Base-by-base conservation (phyloP, 2,797 vertebrate species). In the Cottoperca gobio region DNA sequence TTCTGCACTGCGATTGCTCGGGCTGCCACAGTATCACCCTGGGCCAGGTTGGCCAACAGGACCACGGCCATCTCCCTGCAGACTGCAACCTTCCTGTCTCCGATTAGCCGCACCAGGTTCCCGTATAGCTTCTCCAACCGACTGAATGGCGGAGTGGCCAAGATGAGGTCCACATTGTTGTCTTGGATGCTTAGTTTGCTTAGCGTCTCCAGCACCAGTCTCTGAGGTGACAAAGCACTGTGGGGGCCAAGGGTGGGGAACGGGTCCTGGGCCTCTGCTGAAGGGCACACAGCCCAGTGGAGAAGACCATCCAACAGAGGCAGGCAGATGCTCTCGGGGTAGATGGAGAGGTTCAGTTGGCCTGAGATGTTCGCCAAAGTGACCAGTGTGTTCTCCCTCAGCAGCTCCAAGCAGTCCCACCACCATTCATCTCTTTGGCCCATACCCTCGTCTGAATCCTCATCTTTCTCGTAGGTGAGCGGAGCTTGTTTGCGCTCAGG, bases 161-260 rank as follows among this genome's bases (percentile, higher is more conserved):
- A 93, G 88, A 99, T 96, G 91, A 99, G 96, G 96, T 99, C 98
- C 96, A 99, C 98, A n/a, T 99, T 99, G 96, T 97, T 98, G 94
- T 99, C 98, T 95, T 99, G 97, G 95, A 99, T 98, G 95, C 98
- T 99, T 91, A 99, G 96, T 92, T 99, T 99, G 95, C 98, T 99
- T 91, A 99, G 96, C 68, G 97, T 97, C 95, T 99, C 98, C 89
- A 99, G 94, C 84, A 99, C 98, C 93, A 99, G 96, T 96, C 98
- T 98, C 95, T 99, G 98, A 43, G 98, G 98, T 76, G 98, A 99
- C 90, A 99, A 96, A 88, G 97, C 95, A 76, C 96, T 97, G 17
- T 97, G 97, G 80, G 96, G 95, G 55, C 97, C 98, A 83, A 99
- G 93, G 14, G 97, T 97, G 11, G 97, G 96, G 86, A 99, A 99